Evolutionary conservation across 2,113 vertebrate species (phyloP), one percentile per base, ranked within the genome.

Genomic region (Halcyon senegalensis): DNA sequence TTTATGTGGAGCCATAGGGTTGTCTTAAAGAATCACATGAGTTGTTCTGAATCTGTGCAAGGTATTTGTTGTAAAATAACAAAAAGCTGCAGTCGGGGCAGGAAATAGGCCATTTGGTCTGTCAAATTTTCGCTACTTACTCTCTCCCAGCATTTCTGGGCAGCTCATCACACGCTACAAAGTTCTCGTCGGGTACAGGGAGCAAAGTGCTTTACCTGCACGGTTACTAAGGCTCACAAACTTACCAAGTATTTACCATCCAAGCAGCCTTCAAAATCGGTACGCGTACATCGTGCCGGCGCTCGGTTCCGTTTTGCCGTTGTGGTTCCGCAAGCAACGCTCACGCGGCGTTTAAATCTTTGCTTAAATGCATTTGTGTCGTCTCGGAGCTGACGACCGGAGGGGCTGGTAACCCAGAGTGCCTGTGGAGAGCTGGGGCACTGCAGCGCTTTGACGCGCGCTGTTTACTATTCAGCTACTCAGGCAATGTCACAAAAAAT

Each of bases 401-500:
- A 58, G 43, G n/a, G 74, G 70, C 53, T 94, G 23, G 62, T 84
- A 95, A 66, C 17, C 74, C 35, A 3, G 37, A 25, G 83, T 25
- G 83, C 17, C 62, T 91, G 58, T 11, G 84, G 82, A 80, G 60
- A 87, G 82, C 89, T 80, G 2, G 20, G 67, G 59, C 43, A 35
- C 78, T 81, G 76, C 44, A 91, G 91, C 27, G 2, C 91, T 96
- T 68, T 84, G 94, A 94, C 89, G 76, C 39, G 56, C 84, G 82
- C 68, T 84, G 87, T 84, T 95, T 97, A 82, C 92, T 97, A 97
- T 97, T 94, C 87, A 94, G 48, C 96, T 79, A 75, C 93, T 97
- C 96, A 90, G 74, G 83, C 94, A 93, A 91, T 92, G 94, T 97
- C 96, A 97, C 66, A 89, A 97, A 97, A 98, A 97, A 97, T 93